Evolutionary conservation across 2,113 vertebrate genomes (phyloP).

Genomic region (Atrichornis clamosus): DNA sequence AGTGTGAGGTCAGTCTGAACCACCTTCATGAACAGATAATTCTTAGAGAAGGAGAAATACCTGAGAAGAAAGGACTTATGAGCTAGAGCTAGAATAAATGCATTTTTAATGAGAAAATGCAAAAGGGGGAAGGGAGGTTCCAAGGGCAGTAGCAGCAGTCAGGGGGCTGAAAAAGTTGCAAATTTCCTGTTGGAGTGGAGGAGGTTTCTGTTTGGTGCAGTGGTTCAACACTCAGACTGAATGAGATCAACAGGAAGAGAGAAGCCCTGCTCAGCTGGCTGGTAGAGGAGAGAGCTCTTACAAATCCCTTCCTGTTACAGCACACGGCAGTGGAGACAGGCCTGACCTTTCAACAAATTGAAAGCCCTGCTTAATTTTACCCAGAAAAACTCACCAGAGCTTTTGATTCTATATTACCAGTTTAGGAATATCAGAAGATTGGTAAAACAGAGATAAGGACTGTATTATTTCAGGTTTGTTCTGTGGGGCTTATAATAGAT

Average conservation of each 20-base stretch:
- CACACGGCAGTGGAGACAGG: not conserved
- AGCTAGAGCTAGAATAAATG: not conserved
- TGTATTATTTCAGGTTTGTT: not conserved
- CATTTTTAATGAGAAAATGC: not conserved
- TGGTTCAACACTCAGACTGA: not conserved
- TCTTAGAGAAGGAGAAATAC: not conserved
- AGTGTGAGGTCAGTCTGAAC: not conserved
- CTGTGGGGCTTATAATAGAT: not conserved
- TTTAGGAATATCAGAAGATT: not conserved
- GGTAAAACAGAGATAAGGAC: not conserved
- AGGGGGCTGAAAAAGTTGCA: not conserved
- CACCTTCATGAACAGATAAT: rapidly evolving
- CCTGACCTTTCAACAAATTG: not conserved
- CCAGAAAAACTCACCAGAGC: not conserved
- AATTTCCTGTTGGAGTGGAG: not conserved
- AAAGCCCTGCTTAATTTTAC: not conserved
- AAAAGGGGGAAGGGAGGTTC: not conserved
- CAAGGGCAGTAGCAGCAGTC: not conserved
- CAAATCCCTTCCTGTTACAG: not conserved
- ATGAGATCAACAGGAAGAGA: not conserved
- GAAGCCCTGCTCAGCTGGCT: not conserved
- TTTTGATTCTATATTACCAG: not conserved
- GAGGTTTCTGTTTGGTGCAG: not conserved
- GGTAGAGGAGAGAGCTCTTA: not conserved
- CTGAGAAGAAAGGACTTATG: not conserved